Conservation (phyloP, 1,140 invertebrate species). For the Drosophila bipectinata region DNA sequence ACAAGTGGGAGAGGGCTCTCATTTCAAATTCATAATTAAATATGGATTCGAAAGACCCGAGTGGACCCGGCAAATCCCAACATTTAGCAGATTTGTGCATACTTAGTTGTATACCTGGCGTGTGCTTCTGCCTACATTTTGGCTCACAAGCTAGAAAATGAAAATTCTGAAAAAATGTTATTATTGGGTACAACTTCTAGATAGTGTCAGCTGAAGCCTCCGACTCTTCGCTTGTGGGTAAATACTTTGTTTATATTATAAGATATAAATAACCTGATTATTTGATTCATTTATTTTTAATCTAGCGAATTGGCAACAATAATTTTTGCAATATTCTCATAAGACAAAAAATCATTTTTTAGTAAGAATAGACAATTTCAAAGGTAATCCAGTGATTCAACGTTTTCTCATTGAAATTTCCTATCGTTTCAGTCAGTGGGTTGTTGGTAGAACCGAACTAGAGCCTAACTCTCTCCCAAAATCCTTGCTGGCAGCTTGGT, state of each 20-base stretch:
- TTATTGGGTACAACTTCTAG: too few species aligned
- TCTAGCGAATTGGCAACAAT: too few species aligned
- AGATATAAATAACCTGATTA: too few species aligned
- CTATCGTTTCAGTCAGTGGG: slow-evolving; percentile 8
- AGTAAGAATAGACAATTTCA: too few species aligned
- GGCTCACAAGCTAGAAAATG: not conserved
- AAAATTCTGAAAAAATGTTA: not conserved
- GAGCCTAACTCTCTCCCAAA: not conserved
- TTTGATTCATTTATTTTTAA: too few species aligned
- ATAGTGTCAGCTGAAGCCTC: too few species aligned
- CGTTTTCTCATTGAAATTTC: too few species aligned
- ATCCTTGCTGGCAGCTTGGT: slow-evolving; percentile 36
- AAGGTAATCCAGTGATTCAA: too few species aligned
- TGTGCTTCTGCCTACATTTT: not conserved
- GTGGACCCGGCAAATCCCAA: slow-evolving; percentile 38
- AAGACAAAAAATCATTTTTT: too few species aligned
- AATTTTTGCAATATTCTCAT: too few species aligned
- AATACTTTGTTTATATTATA: too few species aligned
- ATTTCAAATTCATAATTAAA: slow-evolving; percentile 61
- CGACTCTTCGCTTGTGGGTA: too few species aligned
- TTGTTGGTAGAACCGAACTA: slow-evolving; percentile 11
- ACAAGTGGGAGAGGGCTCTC: not conserved
- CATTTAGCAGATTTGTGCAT: slow-evolving; percentile 67
- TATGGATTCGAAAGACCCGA: slow-evolving; percentile 57
- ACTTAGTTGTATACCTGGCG: slow-evolving; percentile 1